A percentile compares a stretch with the other conserved stretches of the same genome.
Evolutionary conservation across 2,888 invertebrate species (phyloP).

Genomic region (Argyresthia albistria): DNA sequence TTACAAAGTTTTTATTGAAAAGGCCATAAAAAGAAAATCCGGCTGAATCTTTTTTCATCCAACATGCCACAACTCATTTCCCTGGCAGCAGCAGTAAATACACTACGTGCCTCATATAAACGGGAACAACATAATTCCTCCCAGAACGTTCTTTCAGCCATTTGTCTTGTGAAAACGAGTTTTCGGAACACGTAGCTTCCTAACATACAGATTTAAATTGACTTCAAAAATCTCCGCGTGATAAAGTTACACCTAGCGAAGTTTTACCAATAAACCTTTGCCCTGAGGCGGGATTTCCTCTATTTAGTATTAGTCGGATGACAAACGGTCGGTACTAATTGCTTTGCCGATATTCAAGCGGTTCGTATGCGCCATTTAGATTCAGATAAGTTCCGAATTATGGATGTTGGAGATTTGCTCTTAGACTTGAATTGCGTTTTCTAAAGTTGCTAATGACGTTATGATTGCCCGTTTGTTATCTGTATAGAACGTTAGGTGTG

Average conservation of each 20-base stretch:
- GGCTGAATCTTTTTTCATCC: slow-evolving; percentile 19
- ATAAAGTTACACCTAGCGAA: background rate
- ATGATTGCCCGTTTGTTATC: no score
- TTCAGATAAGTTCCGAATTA: slow-evolving; percentile 43
- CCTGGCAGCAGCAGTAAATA: slow-evolving; percentile 19
- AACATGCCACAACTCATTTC: slow-evolving; percentile 29
- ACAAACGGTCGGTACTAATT: slow-evolving; percentile 49
- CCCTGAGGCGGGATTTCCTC: slow-evolving; percentile 39
- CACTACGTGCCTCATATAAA: slow-evolving; percentile 32
- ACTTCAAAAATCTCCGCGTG: background rate
- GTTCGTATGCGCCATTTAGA: slow-evolving; percentile 50
- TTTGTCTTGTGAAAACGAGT: background rate
- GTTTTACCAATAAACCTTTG: slow-evolving; percentile 54
- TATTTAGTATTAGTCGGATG: slow-evolving; percentile 23
- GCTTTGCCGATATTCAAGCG: slow-evolving; percentile 40
- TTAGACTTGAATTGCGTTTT: slow-evolving; percentile 4
- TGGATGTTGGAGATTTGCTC: slow-evolving; percentile 23
- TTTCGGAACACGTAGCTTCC: background rate
- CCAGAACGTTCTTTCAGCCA: background rate
- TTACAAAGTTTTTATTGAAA: background rate
- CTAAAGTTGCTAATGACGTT: no score
- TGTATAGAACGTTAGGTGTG: no score
- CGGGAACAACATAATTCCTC: background rate
- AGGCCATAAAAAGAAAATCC: background rate
- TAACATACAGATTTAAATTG: background rate